These are phyloP conservation scores for Ridgeia piscesae DNA, from an alignment of 1,140 invertebrate genomes.

Conservation along the genomic window DNA sequence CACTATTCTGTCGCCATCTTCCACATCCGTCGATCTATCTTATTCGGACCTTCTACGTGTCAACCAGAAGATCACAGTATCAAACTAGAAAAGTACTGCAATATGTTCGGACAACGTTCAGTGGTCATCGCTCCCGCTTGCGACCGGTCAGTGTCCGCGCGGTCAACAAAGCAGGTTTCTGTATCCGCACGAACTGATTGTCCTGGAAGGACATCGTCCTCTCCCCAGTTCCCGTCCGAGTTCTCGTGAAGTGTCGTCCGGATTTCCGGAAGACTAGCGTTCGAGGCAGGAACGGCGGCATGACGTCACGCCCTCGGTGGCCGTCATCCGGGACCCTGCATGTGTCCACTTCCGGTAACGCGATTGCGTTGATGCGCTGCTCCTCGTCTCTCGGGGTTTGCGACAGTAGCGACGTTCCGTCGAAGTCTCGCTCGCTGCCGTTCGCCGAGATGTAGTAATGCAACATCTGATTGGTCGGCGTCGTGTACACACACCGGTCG, in stretches of 20 bases:
- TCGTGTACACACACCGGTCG: background rate
- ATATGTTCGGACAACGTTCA: background rate
- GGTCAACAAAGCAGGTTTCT: background rate
- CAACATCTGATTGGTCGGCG: background rate
- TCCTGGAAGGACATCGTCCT: background rate
- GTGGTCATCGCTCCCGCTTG: background rate
- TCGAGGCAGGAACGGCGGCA: background rate
- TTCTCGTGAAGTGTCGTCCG: background rate
- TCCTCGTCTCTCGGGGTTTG: background rate
- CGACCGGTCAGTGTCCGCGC: background rate
- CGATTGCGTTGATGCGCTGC: background rate
- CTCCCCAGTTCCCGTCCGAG: background rate
- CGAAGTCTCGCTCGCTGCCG: background rate
- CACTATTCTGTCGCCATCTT: no score
- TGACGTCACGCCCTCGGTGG: background rate
- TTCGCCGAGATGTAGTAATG: background rate
- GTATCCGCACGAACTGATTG: background rate
- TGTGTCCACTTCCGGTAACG: background rate
- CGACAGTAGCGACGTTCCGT: background rate
- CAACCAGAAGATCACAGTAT: no score
- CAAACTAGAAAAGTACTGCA: no score
- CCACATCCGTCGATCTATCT: background rate
- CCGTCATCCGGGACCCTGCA: background rate
- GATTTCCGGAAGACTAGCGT: background rate
- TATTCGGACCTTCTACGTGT: no score